phyloP scores from a whole-genome alignment of 2,888 invertebrate genomes.

The Phengaris alcon region DNA sequence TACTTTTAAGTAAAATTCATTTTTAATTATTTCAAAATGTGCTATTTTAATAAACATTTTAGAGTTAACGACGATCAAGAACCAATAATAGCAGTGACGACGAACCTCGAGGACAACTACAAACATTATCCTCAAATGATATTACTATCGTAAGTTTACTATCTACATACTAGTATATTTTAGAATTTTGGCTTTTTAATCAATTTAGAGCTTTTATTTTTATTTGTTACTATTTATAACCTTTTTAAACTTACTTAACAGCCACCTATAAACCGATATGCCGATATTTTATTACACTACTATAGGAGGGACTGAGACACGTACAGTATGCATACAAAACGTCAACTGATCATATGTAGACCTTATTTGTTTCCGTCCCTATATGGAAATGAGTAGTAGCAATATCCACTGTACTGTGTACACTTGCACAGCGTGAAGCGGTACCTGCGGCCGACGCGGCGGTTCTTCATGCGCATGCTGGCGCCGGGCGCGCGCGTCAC shows the following conservation, averaged over 20 bases:
- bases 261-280: no score
- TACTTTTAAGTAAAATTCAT: background rate
- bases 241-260: no score
- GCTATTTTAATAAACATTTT: slow-evolving; percentile 37
- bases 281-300: no score
- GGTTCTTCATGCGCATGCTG: slow-evolving; percentile 87
- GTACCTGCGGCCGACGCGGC: slow-evolving; percentile 83
- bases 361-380: background rate
- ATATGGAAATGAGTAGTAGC: background rate
- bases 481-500: slow-evolving; percentile 89
- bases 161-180: no score
- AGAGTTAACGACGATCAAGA: slow-evolving; percentile 69
- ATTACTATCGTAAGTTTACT: slow-evolving; percentile 68
- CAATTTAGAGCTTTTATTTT: no score
- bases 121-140: slow-evolving; percentile 67
- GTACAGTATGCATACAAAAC: no score
- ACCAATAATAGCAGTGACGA: slow-evolving; percentile 70
- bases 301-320: no score
- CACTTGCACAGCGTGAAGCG: slow-evolving; percentile 82
- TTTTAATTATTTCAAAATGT: background rate
- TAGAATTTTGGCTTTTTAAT: no score
- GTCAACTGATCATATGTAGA: background rate
- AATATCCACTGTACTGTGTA: background rate
- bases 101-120: slow-evolving; percentile 62
- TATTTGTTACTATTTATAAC: no score